Conservation (phyloP, 2,888 invertebrate species). For the Amphipyra berbera region DNA sequence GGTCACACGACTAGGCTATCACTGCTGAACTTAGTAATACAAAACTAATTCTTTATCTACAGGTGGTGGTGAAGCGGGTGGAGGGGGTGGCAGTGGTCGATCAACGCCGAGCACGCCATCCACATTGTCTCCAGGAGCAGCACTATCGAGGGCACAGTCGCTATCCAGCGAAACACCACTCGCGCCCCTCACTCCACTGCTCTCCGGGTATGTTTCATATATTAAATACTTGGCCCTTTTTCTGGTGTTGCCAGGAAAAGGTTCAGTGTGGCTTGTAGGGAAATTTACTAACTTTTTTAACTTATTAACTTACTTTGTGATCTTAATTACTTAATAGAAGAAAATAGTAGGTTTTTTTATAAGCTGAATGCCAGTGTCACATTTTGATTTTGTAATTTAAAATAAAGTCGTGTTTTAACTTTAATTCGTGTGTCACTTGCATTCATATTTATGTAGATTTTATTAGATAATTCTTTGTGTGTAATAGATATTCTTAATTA, state of each 20-base stretch:
- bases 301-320: constrained; percentile 22
- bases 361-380: constrained; percentile 13
- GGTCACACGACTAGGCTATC: no score
- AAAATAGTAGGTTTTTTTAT: not conserved
- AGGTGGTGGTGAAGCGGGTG: constrained; percentile 81
- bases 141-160: constrained; percentile 84
- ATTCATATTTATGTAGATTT: constrained; percentile 8
- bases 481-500: constrained; percentile 1
- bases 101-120: constrained; percentile 90
- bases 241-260: not conserved
- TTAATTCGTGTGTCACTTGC: constrained; percentile 10
- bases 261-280: constrained; percentile 26
- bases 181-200: constrained; percentile 81
- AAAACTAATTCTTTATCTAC: constrained; percentile 1
- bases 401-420: not conserved
- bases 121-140: constrained; percentile 90
- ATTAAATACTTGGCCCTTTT: not conserved
- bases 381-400: not conserved
- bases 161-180: constrained; percentile 87
- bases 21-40: no score
- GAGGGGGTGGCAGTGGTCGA: constrained; percentile 82
- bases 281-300: constrained; percentile 8
- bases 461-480: constrained; percentile 7
- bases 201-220: constrained; percentile 78
- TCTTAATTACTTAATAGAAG: constrained; percentile 10